Conservation (phyloP, 2,797 vertebrate species). For the Myripristis jacobus region DNA sequence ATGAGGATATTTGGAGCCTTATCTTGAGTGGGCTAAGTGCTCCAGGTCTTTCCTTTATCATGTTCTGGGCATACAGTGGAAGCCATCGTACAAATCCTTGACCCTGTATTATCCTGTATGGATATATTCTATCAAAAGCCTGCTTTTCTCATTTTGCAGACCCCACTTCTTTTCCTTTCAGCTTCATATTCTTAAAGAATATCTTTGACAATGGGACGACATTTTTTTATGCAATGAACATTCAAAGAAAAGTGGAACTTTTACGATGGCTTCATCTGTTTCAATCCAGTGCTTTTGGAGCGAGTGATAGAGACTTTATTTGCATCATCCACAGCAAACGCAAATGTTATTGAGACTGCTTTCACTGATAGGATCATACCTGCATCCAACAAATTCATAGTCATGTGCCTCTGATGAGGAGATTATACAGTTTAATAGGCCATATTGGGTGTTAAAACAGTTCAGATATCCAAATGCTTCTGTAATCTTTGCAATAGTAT, state of each 20-base stretch:
- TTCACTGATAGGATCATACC: background rate
- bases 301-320: background rate
- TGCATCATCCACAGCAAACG: background rate
- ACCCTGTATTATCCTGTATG: background rate
- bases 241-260: background rate
- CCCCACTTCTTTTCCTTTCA: background rate
- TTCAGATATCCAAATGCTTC: background rate
- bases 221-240: background rate
- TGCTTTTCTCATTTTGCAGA: background rate
- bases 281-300: background rate
- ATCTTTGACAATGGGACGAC: no score
- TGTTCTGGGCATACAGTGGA: background rate
- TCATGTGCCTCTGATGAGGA: conserved; percentile 5
- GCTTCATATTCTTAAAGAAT: background rate
- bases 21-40: background rate
- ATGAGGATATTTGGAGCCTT: background rate
- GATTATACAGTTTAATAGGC: background rate
- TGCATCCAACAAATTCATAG: background rate
- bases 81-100: background rate
- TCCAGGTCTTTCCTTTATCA: background rate
- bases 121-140: background rate
- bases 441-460: background rate
- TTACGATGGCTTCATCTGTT: background rate
- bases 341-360: background rate
- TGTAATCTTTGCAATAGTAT: conserved; percentile 12